A percentile compares a stretch with the other conserved stretches of the same genome.
phyloP scores from a whole-genome alignment of 2,888 invertebrate genomes.

The Amiota minor region DNA sequence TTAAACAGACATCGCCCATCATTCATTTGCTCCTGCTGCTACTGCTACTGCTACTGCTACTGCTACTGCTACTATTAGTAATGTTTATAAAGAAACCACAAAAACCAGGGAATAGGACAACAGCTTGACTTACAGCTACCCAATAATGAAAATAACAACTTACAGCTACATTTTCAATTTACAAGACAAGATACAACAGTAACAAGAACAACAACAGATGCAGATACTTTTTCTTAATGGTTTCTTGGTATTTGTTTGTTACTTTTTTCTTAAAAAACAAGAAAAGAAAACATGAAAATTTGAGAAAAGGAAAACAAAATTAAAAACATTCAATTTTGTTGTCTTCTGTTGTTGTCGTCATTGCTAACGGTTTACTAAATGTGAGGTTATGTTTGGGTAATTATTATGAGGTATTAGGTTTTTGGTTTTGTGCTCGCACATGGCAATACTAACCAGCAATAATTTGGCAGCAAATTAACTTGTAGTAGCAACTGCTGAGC shows the following conservation, averaged over 20 bases:
- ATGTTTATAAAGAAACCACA: slow-evolving; percentile 5
- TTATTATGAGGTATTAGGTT: background rate
- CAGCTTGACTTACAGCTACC: slow-evolving; percentile 29
- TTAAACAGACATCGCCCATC: slow-evolving; percentile 9
- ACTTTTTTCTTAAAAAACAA: background rate
- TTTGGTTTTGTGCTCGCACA: background rate
- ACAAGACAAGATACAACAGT: slow-evolving; percentile 9
- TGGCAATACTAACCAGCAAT: slow-evolving; percentile 16
- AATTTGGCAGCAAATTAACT: slow-evolving; percentile 35
- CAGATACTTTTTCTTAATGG: background rate
- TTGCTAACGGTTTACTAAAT: background rate
- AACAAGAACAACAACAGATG: background rate
- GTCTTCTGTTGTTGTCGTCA: background rate
- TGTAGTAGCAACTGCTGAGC: background rate
- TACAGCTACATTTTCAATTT: background rate
- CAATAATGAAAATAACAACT: background rate
- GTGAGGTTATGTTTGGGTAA: background rate
- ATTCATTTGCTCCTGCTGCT: background rate
- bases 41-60: background rate
- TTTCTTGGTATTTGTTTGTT: background rate
- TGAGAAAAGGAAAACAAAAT: background rate
- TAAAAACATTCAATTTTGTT: background rate
- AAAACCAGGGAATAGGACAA: slow-evolving; percentile 21
- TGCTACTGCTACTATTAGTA: background rate
- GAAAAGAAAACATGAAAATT: background rate